A percentile compares a stretch with the other conserved stretches of the same genome.
Conservation (phyloP, 2,797 vertebrate species). For the Chiropotes sagulatus region DNA sequence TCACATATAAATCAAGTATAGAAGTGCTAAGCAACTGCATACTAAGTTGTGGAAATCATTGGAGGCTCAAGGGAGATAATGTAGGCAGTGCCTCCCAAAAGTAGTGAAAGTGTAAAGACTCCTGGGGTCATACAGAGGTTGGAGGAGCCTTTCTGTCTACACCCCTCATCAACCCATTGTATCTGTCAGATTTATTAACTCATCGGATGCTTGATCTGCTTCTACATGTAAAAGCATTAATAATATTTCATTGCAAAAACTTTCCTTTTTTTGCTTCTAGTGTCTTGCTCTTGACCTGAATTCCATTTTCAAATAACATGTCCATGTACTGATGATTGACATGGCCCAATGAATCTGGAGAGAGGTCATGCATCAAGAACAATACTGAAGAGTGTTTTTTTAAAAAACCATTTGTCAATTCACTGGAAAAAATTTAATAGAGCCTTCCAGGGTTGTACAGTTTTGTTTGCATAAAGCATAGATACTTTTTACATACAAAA, state of each 20-base stretch:
- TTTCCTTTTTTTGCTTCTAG: neutral
- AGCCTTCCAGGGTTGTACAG: neutral
- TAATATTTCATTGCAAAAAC: neutral
- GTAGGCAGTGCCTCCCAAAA: neutral
- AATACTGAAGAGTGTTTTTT: neutral
- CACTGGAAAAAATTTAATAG: neutral
- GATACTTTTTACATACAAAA: neutral
- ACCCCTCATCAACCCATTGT: neutral
- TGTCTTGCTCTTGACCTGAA: neutral
- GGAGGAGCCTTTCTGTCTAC: neutral
- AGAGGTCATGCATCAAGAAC: neutral
- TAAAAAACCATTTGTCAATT: neutral
- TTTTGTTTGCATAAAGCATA: neutral
- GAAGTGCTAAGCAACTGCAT: neutral
- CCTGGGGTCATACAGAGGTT: neutral
- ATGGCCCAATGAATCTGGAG: neutral
- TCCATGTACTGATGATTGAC: neutral
- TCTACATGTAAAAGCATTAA: neutral
- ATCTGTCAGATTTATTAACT: neutral
- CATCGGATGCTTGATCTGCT: neutral
- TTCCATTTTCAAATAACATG: neutral
- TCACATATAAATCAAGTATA: neutral
- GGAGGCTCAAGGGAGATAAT: neutral
- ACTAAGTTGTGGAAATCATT: neutral
- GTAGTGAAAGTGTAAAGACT: neutral